Evolutionary conservation across 2,797 vertebrate genomes (phyloP).

Genomic region (Iguana delicatissima): DNA sequence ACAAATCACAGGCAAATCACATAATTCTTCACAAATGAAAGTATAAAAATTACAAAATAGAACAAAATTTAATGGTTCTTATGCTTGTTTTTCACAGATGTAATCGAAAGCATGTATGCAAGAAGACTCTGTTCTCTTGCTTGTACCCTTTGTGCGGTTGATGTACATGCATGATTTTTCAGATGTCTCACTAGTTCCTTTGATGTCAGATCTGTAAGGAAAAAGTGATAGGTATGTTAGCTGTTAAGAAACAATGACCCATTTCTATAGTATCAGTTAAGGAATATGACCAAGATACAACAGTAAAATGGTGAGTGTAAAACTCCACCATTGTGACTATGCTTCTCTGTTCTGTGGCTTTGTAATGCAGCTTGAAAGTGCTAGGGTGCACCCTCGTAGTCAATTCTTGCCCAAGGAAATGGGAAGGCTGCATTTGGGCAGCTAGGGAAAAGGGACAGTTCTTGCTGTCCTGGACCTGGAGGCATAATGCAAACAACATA

Average conservation of each 20-base stretch:
- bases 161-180: not conserved
- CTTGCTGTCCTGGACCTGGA: too few species aligned
- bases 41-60: not conserved
- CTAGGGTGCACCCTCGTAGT: too few species aligned
- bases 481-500: too few species aligned
- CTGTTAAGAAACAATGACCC: not conserved
- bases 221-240: not conserved
- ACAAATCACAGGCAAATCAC: not conserved
- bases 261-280: conserved; percentile 2
- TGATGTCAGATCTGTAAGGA: not conserved
- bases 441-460: too few species aligned
- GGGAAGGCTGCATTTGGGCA: too few species aligned
- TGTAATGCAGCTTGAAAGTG: too few species aligned
- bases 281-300: not conserved
- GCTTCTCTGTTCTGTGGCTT: too few species aligned
- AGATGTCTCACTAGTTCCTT: not conserved
- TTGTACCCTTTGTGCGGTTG: not conserved
- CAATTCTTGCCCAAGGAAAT: too few species aligned
- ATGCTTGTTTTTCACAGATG: conserved; percentile 31
- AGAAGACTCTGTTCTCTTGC: not conserved
- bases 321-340: too few species aligned
- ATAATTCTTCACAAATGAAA: conserved; percentile 12
- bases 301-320: too few species aligned
- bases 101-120: not conserved
- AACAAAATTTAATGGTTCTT: not conserved